Evolutionary conservation across 2,113 vertebrate genomes (phyloP).

Genomic region (Jacana jacana): DNA sequence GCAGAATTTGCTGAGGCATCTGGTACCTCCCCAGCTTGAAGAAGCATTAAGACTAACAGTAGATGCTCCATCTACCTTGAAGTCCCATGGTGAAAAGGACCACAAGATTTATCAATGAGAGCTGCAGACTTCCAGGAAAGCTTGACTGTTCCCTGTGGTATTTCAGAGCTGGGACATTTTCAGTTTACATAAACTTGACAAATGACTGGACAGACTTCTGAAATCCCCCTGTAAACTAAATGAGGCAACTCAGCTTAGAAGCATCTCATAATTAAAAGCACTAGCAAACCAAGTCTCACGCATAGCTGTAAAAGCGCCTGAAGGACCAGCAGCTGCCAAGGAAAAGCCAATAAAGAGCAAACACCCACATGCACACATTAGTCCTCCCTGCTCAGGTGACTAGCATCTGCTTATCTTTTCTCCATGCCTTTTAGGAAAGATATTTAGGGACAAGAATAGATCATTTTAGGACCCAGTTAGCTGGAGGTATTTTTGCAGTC

Average conservation of each 20-base stretch:
- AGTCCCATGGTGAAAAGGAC: not conserved
- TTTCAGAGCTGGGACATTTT: constrained; percentile 7
- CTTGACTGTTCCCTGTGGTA: not conserved
- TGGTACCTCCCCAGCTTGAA: not conserved
- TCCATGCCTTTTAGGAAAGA: not conserved
- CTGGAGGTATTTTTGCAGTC: not conserved
- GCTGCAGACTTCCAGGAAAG: not conserved
- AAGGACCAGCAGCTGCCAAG: constrained; percentile 39
- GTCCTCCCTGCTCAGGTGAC: not conserved
- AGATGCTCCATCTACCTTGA: not conserved
- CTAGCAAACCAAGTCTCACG: not conserved
- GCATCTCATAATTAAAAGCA: constrained; percentile 45
- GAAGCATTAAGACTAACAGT: not conserved
- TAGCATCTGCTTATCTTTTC: not conserved
- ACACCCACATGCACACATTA: not conserved
- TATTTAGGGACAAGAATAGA: not conserved
- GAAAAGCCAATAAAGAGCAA: not conserved
- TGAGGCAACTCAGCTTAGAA: constrained; percentile 25
- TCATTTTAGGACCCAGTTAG: not conserved
- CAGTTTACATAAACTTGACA: constrained; percentile 4
- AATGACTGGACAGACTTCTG: not conserved
- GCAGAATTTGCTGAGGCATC: not conserved
- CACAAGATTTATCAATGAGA: not conserved
- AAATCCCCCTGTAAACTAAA: constrained; percentile 26
- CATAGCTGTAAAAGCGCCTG: not conserved